These are phyloP conservation scores for Lophotriccus pileatus DNA, from an alignment of 2,797 vertebrate genomes.

Conservation along the genomic window DNA sequence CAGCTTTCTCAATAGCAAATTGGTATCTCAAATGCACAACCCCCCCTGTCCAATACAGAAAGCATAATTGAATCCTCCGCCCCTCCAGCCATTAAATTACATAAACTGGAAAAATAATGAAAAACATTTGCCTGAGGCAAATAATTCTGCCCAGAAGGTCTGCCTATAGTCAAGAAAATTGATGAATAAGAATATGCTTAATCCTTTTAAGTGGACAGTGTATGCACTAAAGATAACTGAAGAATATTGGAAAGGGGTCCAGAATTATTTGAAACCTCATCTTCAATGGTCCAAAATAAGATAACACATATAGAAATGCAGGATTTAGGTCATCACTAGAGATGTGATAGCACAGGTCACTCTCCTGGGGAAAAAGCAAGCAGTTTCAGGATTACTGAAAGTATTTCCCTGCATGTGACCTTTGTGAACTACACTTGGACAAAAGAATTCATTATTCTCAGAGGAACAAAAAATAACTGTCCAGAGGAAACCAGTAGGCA, in stretches of 20 bases:
- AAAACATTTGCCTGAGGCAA: neutral
- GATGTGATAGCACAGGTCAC: neutral
- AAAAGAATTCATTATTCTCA: neutral
- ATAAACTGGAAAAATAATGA: neutral
- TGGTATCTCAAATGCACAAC: neutral
- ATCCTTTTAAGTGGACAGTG: neutral
- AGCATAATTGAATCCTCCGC: neutral
- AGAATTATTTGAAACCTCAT: neutral
- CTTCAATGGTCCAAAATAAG: neutral
- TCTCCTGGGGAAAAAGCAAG: neutral
- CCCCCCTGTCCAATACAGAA: neutral
- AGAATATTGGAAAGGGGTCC: fast-evolving
- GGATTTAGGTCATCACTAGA: neutral
- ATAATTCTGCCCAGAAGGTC: neutral
- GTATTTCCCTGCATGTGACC: neutral
- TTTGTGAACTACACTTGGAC: neutral
- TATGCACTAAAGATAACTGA: neutral
- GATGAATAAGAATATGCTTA: neutral
- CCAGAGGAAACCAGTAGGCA: neutral
- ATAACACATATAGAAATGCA: neutral
- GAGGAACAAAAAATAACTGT: neutral
- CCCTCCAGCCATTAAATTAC: neutral
- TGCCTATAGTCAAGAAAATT: neutral
- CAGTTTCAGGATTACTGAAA: neutral
- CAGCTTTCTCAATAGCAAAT: neutral